Base-by-base conservation (phyloP, 2,888 invertebrate genomes). In the Orchesellides sinensis region DNA sequence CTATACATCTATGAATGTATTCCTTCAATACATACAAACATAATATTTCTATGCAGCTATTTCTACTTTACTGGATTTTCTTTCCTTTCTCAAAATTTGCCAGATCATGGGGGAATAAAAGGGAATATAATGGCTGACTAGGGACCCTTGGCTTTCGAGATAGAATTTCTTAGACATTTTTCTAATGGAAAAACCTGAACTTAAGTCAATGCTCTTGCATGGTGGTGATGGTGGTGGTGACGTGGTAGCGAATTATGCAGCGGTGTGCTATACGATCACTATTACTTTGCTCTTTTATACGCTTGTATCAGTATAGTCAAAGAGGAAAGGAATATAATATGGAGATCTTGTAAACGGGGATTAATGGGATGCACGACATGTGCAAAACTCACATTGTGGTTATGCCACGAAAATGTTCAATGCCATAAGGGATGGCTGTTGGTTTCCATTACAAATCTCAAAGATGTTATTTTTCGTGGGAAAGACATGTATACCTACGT, bases 311-410 rank as follows among this genome's bases (percentile, higher is more conserved):
- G n/a, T n/a, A n/a, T n/a, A n/a, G n/a, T n/a, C n/a, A n/a, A n/a
- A n/a, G n/a, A n/a, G n/a, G n/a, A n/a, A n/a, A n/a, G n/a, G 12
- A n/a, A n/a, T n/a, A n/a, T n/a, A n/a, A n/a, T 35, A 40, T 66
- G 40, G 54, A 66, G n/a, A 75, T 65, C 75, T 73, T 75, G 75
- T 66, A 75, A 75, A 75, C 75, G 52, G 23, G 75, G 54, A 75
- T 75, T 75, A 75, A 75, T 75, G 75, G 75, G 54, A 75, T 75
- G 75, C 75, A 75, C 75, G 75, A 66, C 75, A 75, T 75, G 75
- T 75, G 65, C 56, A 75, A 54, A 75, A 35, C 75, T 56, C 54
- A 54, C 35, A 66, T 25, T 66, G 56, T 25, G 65, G 45, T 45
- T 66, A 54, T 35, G 23, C 75, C 75, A 45, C 75, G 66, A 40